A percentile compares a stretch with the other conserved stretches of the same genome.
phyloP scores from a whole-genome alignment of 2,113 vertebrate genomes.

The Neogale vison region DNA sequence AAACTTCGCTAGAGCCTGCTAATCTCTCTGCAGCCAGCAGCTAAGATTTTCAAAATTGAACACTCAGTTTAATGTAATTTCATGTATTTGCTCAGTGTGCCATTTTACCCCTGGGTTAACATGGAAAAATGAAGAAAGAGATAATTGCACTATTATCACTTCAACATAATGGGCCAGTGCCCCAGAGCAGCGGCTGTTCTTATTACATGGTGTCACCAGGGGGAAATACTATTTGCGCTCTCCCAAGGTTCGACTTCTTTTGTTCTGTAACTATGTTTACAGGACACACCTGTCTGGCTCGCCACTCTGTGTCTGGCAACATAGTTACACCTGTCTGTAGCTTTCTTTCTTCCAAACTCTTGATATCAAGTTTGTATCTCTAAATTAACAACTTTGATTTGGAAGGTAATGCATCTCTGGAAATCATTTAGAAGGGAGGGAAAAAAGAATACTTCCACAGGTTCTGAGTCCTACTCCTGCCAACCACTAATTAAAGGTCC shows the following conservation, averaged over 20 bases:
- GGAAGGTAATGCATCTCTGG: background rate
- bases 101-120: conserved; percentile 59
- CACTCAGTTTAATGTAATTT: conserved; percentile 60
- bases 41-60: conserved; percentile 54
- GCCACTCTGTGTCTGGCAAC: background rate
- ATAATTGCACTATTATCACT: conserved; percentile 66
- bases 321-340: background rate
- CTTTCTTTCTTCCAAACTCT: background rate
- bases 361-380: background rate
- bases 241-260: background rate
- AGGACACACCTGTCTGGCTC: background rate
- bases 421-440: background rate
- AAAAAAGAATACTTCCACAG: background rate
- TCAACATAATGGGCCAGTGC: conserved; percentile 41
- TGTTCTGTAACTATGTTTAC: conserved; percentile 9
- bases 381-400: background rate
- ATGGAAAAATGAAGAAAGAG: conserved; percentile 57
- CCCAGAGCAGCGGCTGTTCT: conserved; percentile 61
- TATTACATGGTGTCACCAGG: conserved; percentile 24
- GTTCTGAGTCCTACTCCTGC: background rate
- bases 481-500: background rate
- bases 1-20: background rate
- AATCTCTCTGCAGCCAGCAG: conserved; percentile 52
- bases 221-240: background rate
- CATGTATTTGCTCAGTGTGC: conserved; percentile 44